These are phyloP conservation scores for Argyrosomus japonicus DNA, from an alignment of 2,113 vertebrate species.

Conservation along the genomic window DNA sequence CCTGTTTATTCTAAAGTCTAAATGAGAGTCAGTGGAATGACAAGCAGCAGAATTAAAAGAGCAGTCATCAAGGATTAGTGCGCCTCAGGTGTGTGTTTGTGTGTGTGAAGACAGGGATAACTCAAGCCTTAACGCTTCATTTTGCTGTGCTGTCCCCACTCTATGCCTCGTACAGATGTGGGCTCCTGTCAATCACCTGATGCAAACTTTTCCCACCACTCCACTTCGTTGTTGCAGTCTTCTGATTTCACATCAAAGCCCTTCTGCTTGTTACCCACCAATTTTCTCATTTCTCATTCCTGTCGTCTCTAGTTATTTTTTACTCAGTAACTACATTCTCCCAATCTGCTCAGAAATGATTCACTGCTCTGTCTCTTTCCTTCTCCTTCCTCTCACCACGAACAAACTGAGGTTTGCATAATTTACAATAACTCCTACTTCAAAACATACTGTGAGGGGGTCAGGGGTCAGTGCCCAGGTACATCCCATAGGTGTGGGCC, in stretches of 20 bases:
- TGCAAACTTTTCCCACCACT: slow-evolving; percentile 2
- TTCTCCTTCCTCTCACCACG: slow-evolving; percentile 4
- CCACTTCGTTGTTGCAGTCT: background rate
- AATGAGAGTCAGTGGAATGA: slow-evolving; percentile 56
- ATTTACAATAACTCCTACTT: slow-evolving; percentile 46
- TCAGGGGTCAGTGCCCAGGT: no score
- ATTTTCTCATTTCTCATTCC: background rate
- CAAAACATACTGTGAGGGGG: no score
- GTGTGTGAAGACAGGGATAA: slow-evolving; percentile 1
- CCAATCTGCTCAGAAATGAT: slow-evolving; percentile 12
- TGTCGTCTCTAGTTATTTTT: background rate
- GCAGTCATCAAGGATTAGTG: slow-evolving; percentile 46
- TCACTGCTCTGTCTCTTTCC: slow-evolving; percentile 12
- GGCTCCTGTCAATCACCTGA: slow-evolving; percentile 23
- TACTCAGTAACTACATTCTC: background rate
- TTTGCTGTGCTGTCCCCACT: slow-evolving; percentile 34
- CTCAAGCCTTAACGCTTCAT: slow-evolving; percentile 16
- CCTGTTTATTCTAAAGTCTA: slow-evolving; percentile 49
- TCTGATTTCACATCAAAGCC: slow-evolving; percentile 12
- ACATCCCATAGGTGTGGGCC: background rate
- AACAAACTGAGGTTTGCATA: slow-evolving; percentile 42
- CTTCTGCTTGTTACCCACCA: background rate
- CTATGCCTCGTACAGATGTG: slow-evolving; percentile 11
- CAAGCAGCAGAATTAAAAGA: slow-evolving; percentile 53
- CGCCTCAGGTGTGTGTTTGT: slow-evolving; percentile 28